phyloP scores from a whole-genome alignment of 2,888 invertebrate species.

The Chymomyza fuscimana region DNA sequence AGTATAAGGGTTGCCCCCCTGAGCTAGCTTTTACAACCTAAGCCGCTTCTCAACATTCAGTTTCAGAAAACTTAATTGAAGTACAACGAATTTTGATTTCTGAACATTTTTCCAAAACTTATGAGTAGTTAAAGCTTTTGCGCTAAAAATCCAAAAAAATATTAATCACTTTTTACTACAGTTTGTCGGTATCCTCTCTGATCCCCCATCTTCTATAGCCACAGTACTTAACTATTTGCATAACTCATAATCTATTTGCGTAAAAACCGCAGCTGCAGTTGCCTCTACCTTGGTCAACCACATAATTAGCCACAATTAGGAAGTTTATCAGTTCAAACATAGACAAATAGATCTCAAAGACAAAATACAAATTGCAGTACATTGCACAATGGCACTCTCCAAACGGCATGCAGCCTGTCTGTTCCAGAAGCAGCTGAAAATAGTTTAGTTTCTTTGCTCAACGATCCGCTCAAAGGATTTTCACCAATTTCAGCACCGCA shows the following conservation, averaged over 20 bases:
- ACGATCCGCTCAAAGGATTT: constrained; percentile 51
- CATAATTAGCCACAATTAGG: constrained; percentile 39
- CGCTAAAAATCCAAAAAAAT: too few species aligned
- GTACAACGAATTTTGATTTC: too few species aligned
- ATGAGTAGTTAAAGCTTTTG: too few species aligned
- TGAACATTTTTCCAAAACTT: too few species aligned
- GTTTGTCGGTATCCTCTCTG: too few species aligned
- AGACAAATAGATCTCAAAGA: constrained; percentile 14
- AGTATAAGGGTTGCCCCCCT: too few species aligned
- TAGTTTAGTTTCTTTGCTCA: background rate
- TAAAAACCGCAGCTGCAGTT: constrained; percentile 49
- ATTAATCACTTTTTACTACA: too few species aligned
- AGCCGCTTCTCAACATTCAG: too few species aligned
- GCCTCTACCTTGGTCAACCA: constrained; percentile 29
- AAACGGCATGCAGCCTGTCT: constrained; percentile 6
- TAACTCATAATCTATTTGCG: background rate
- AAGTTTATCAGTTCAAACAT: constrained; percentile 30
- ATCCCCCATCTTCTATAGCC: too few species aligned
- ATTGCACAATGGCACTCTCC: constrained; percentile 41
- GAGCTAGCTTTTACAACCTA: too few species aligned
- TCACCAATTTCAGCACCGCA: constrained; percentile 69
- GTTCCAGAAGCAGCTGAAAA: constrained; percentile 37
- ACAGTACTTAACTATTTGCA: background rate
- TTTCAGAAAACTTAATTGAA: too few species aligned
- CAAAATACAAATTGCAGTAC: constrained; percentile 18